phyloP scores from a whole-genome alignment of 2,113 vertebrate species.

The Tragelaphus strepsiceros region DNA sequence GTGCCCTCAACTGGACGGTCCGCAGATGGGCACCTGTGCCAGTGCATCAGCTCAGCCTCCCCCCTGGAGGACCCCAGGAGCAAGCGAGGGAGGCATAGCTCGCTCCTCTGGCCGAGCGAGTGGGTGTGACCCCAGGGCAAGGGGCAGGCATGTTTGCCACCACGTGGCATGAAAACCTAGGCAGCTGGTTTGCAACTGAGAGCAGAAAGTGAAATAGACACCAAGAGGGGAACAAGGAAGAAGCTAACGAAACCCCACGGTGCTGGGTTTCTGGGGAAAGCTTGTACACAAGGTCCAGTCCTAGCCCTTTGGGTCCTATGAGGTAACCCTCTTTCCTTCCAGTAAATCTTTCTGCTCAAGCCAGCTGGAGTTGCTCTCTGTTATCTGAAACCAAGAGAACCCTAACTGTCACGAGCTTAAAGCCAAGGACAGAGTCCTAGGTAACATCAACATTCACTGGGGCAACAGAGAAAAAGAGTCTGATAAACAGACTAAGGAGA shows the following conservation, averaged over 20 bases:
- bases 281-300: neutral
- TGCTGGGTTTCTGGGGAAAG: neutral
- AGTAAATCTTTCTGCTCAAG: constrained; percentile 45
- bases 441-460: constrained; percentile 19
- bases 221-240: neutral
- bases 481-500: neutral
- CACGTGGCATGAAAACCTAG: neutral
- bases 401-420: neutral
- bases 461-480: neutral
- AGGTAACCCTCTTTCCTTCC: constrained; percentile 51
- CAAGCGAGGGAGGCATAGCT: neutral
- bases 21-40: neutral
- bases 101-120: neutral
- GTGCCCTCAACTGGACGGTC: neutral
- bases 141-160: neutral
- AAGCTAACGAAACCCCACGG: neutral
- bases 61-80: neutral
- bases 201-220: neutral
- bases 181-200: neutral
- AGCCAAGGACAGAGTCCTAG: constrained; percentile 54
- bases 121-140: neutral
- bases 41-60: neutral
- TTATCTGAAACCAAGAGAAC: constrained; percentile 58
- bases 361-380: constrained; percentile 60
- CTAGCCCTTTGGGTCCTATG: constrained; percentile 44